A percentile compares a stretch with the other conserved stretches of the same genome.
These are phyloP conservation scores for Motacilla alba DNA, from an alignment of 2,113 vertebrate species.

Conservation along the genomic window DNA sequence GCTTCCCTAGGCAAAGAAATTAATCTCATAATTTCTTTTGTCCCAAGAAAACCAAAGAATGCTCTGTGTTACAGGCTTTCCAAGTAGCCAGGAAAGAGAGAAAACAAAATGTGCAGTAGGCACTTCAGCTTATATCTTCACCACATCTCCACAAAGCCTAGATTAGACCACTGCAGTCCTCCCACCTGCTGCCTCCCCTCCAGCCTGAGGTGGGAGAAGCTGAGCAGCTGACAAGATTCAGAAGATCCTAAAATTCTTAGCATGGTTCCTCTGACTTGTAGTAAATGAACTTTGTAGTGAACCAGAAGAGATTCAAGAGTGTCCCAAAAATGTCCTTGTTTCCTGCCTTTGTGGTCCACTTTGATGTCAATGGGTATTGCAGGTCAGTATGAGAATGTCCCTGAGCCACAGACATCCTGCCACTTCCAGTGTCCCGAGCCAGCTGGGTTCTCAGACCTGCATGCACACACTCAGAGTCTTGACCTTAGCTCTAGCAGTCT, in stretches of 20 bases:
- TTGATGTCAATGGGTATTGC: not conserved
- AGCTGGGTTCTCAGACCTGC: not conserved
- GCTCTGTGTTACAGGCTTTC: not conserved
- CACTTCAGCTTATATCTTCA: not conserved
- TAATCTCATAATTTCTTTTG: not conserved
- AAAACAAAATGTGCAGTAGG: not conserved
- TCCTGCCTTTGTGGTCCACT: not conserved
- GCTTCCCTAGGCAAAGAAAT: not conserved
- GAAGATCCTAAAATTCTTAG: not conserved
- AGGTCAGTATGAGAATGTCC: not conserved
- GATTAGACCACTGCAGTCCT: not conserved
- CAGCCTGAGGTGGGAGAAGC: not conserved
- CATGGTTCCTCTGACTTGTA: not conserved
- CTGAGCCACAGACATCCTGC: not conserved
- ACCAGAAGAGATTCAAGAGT: not conserved
- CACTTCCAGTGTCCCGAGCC: fast-evolving
- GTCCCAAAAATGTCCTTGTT: not conserved
- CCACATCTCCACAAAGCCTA: not conserved
- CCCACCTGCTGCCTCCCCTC: not conserved
- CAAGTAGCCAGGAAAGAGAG: not conserved
- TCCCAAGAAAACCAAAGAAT: not conserved
- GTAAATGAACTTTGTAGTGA: not conserved
- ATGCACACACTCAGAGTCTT: not conserved
- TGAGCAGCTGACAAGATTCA: not conserved
- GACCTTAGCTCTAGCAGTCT: not conserved